Evolutionary conservation across 2,797 vertebrate species (phyloP), one percentile per base, ranked within the genome.

Genomic region (Gallinago solitaria): DNA sequence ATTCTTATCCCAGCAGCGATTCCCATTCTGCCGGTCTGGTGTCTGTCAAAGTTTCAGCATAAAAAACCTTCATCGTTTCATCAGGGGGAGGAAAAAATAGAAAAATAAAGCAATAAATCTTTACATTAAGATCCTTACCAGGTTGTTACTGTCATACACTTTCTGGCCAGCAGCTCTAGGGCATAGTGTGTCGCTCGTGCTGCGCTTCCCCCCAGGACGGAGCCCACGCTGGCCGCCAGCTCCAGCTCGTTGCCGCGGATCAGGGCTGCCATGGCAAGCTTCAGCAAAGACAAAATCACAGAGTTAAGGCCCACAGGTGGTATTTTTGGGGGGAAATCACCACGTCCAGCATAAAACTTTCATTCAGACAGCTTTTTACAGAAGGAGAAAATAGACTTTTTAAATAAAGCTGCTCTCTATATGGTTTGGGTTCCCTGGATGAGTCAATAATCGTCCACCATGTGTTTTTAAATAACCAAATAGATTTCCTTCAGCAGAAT

Each of bases 211-310:
- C 99, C 99, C 13, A 99, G 98, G 73, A 99, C 98, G 8, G 98
- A 98, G 61, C 99, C 99, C 93, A 99, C 98, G 60, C 98, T 98
- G 45, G 99, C 97, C 13, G 99, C 99, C 98, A 99, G 61, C 97
- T 99, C 99, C 98, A 99, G 97, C 96, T 99, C 99, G 57, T 99
- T 99, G 48, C 99, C 99, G 74, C 99, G 98, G 95, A 99, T 99
- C 97, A 99, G 98, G 96, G 98, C 98, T 12, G 98, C 98, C 99
- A 99, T 99, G 9, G 99, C 99, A 87, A 99, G 97, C 99, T 99
- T 97, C 82, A 90, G 85, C 96, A 97, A 97, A 82, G 93, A 97
- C 57, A 97, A 96, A 97, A 97, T 75, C 67, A 68, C 21, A 89
- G 79, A 59, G 86, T 96, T 97, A 97, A 97, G 73, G 88, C 89